These are phyloP conservation scores for Petroica traversi DNA, from an alignment of 2,113 vertebrate species.

Conservation along the genomic window DNA sequence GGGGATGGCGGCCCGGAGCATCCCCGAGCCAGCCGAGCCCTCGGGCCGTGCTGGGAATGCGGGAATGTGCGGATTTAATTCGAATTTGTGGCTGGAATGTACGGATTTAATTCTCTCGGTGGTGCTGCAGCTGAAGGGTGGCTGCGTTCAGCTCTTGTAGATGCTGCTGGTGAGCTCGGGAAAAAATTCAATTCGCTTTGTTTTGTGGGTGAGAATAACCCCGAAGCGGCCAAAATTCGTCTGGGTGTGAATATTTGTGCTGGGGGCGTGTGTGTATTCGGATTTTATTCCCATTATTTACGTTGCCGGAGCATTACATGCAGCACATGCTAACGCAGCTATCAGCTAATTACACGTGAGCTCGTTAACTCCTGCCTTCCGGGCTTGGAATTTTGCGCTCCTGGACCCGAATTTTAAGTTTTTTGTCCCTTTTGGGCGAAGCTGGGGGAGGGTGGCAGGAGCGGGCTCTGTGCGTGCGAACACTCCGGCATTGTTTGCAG, in stretches of 20 bases:
- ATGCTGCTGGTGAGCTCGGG: neutral
- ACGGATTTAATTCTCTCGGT: fast-evolving
- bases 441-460: neutral
- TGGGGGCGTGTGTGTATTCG: fast-evolving
- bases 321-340: neutral
- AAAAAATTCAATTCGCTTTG: neutral
- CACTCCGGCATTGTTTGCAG: neutral
- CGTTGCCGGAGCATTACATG: neutral
- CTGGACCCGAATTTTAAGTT: neutral
- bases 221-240: neutral
- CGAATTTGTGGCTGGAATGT: fast-evolving
- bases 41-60: fast-evolving
- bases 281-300: neutral
- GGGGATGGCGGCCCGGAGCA: neutral
- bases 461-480: neutral
- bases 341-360: neutral
- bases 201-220: neutral
- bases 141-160: neutral
- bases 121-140: neutral
- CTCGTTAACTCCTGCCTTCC: neutral
- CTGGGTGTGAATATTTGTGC: fast-evolving
- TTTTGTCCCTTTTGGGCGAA: neutral
- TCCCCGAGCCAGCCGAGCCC: neutral
- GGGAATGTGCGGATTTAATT: fast-evolving
- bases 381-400: fast-evolving